Evolutionary conservation across 2,113 vertebrate species (phyloP), one percentile per base, ranked within the genome.

Genomic region (Leucoraja erinaceus): DNA sequence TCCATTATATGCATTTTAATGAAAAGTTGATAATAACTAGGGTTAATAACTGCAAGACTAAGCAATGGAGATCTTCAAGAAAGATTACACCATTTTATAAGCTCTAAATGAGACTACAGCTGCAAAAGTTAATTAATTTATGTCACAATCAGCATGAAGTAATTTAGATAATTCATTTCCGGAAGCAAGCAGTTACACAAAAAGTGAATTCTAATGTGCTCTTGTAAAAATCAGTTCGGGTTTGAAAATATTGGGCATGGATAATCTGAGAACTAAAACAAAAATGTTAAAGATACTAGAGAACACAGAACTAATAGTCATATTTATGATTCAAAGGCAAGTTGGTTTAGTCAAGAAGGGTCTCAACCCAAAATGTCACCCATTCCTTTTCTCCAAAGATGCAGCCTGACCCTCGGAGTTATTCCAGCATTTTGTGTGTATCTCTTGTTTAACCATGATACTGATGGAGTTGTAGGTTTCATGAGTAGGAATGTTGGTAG

Each of bases 1-100:
- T 88, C 59, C 63, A 61, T 25, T 66, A 31, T 63, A 63, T 88
- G 28, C 59, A 88, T 88, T 88, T 88, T 88, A 31, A 88, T 66
- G 31, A 63, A 4, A 8, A 31, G 5, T 84, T 88, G 14, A 18
- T 88, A 63, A 88, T 63, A 31, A 6, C 11, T 18, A 12, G 59
- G 83, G 28, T 88, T 88, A 88, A 86, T 86, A 61, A n/a, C 54
- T 28, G 81, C 3, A 86, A 61, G 56, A 25, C 33, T 81, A 83
- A 88, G 61, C 59, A 63, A 88, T 31, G 28, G 83, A 63, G 59
- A 88, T 31, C 28, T 88, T 14, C 28, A 63, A 66, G 59, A 63
- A 88, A 31, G 28, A n/a, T 88, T 31, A 63, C 14, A 63, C 22
- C 59, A 63, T 11, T 88, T 63, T 63, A 86, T 63, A 63, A 31